Conservation (phyloP, 2,888 invertebrate genomes). For the Dorcus hopei region DNA sequence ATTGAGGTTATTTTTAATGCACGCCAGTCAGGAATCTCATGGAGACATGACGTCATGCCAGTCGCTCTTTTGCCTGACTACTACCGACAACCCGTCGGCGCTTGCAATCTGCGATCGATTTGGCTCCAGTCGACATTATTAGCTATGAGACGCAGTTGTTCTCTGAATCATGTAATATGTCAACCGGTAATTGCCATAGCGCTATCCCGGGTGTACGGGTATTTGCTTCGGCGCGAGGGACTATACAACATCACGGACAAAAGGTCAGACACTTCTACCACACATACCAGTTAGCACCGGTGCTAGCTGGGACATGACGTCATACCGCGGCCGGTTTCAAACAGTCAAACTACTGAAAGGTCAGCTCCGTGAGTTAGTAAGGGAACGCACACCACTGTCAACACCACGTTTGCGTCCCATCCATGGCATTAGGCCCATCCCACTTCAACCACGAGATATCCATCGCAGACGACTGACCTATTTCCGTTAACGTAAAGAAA, state of each 20-base stretch:
- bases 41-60: slow-evolving; percentile 43
- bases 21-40: slow-evolving; percentile 44
- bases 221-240: no score
- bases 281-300: slow-evolving; percentile 1
- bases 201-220: no score
- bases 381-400: not conserved
- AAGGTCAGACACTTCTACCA: not conserved
- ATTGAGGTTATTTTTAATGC: slow-evolving; percentile 45
- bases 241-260: no score
- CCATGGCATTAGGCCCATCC: slow-evolving; percentile 24
- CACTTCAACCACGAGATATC: slow-evolving; percentile 12
- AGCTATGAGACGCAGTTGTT: slow-evolving; percentile 24
- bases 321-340: slow-evolving; percentile 17
- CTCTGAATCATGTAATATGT: no score
- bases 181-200: no score
- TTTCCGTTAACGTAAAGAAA: slow-evolving; percentile 10
- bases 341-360: slow-evolving; percentile 14
- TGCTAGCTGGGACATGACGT: slow-evolving; percentile 16
- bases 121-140: slow-evolving; percentile 33
- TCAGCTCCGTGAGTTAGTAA: not conserved
- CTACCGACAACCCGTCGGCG: slow-evolving; percentile 35
- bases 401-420: not conserved
- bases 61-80: slow-evolving; percentile 31
- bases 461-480: slow-evolving; percentile 23
- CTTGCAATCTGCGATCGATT: slow-evolving; percentile 38